phyloP scores from a whole-genome alignment of 2,113 vertebrate genomes.

The Menidia beryllina region DNA sequence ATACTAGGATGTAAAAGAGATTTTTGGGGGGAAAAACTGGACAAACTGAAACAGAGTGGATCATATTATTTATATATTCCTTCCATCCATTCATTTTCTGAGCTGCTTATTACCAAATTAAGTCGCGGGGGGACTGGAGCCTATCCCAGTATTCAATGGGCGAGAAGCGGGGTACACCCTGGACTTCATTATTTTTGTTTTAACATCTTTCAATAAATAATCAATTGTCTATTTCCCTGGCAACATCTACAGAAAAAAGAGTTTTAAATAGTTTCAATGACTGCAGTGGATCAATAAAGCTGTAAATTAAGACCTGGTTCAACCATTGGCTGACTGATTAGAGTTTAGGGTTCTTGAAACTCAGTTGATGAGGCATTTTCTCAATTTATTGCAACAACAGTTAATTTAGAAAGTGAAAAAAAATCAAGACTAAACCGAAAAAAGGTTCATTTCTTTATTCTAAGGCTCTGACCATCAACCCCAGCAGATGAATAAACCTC shows the following conservation, averaged over 20 bases:
- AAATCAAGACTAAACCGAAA: neutral
- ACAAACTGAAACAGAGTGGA: no score
- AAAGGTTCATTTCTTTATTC: neutral
- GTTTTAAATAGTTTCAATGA: neutral
- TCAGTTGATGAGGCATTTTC: neutral
- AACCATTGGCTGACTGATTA: neutral
- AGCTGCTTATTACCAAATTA: no score
- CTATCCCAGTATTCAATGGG: no score
- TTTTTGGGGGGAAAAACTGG: no score
- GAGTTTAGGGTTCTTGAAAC: neutral
- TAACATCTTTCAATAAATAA: neutral
- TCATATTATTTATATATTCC: no score
- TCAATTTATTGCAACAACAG: neutral
- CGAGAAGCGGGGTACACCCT: no score
- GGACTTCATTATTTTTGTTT: neutral
- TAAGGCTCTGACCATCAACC: neutral
- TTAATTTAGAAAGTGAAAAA: neutral
- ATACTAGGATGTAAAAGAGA: no score
- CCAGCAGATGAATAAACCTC: neutral
- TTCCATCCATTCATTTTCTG: no score
- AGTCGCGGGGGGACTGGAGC: no score
- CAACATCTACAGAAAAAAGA: neutral
- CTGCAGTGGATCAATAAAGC: conserved; percentile 16
- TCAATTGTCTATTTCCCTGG: neutral
- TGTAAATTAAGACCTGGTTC: neutral